Evolutionary conservation across 2,797 vertebrate genomes (phyloP).

Genomic region (Pogonophryne albipinna): DNA sequence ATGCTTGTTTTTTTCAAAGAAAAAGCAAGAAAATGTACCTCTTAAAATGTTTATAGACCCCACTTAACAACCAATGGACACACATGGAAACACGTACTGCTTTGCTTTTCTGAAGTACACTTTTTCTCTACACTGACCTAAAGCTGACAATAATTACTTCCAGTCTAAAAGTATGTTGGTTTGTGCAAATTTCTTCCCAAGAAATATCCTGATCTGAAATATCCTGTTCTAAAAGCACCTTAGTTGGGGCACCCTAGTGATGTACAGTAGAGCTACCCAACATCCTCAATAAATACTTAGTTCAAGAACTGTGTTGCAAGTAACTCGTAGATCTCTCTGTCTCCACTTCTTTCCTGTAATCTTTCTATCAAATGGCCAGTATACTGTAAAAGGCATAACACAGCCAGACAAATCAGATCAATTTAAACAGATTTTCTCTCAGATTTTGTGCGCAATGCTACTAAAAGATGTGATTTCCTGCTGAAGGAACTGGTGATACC

Average conservation of each 20-base stretch:
- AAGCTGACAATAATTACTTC: background rate
- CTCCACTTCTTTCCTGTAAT: background rate
- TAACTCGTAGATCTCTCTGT: background rate
- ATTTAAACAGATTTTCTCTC: background rate
- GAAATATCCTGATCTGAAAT: background rate
- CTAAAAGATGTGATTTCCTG: background rate
- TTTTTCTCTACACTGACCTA: background rate
- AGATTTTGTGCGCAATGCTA: background rate
- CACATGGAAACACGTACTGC: conserved; percentile 9
- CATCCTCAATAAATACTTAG: background rate
- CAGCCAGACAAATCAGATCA: background rate
- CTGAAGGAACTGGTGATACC: background rate
- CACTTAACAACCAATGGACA: conserved; percentile 10
- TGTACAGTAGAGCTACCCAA: background rate
- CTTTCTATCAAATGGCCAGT: background rate
- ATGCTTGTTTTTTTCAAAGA: conserved; percentile 4
- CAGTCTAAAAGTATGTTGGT: background rate
- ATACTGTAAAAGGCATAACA: background rate
- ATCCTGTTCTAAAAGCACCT: background rate
- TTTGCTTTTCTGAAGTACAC: background rate
- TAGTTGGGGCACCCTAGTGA: background rate
- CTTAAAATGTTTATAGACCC: conserved; percentile 12
- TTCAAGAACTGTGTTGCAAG: background rate
- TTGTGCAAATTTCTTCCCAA: background rate
- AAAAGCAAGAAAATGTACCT: background rate